Evolutionary conservation across 2,113 vertebrate species (phyloP).

Genomic region (Chiloscyllium plagiosum): DNA sequence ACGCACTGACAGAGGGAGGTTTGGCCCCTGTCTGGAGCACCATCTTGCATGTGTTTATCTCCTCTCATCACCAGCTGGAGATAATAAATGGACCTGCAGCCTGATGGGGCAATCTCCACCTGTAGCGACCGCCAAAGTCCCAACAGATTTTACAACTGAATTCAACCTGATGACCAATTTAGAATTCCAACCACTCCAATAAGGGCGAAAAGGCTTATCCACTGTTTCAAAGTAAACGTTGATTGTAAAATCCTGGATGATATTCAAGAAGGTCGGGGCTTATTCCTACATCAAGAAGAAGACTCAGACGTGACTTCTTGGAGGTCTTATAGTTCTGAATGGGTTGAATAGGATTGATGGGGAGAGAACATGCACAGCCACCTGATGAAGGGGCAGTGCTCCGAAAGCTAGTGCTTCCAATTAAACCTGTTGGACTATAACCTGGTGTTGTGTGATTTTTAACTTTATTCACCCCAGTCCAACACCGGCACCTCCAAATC

Average conservation of each 20-base stretch:
- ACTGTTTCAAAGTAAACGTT: not conserved
- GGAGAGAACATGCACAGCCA: not conserved
- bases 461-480: too few species aligned
- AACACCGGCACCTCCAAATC: too few species aligned
- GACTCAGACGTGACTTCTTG: not conserved
- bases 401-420: too few species aligned
- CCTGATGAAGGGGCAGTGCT: too few species aligned
- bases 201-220: not conserved
- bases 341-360: not conserved
- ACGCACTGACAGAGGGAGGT: not conserved
- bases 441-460: too few species aligned
- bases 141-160: not conserved
- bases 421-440: too few species aligned
- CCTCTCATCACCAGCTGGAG: not conserved
- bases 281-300: constrained; percentile 45
- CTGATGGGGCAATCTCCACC: not conserved
- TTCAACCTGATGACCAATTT: not conserved
- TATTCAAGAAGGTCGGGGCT: constrained; percentile 45
- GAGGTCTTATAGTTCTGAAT: not conserved
- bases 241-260: not conserved
- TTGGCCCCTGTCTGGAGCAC: not conserved
- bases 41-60: not conserved
- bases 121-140: not conserved
- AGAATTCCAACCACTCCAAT: not conserved
- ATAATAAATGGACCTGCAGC: not conserved